A percentile compares a stretch with the other conserved stretches of the same genome.
phyloP scores from a whole-genome alignment of 2,888 invertebrate species.

The Steinernema carpocapsae region DNA sequence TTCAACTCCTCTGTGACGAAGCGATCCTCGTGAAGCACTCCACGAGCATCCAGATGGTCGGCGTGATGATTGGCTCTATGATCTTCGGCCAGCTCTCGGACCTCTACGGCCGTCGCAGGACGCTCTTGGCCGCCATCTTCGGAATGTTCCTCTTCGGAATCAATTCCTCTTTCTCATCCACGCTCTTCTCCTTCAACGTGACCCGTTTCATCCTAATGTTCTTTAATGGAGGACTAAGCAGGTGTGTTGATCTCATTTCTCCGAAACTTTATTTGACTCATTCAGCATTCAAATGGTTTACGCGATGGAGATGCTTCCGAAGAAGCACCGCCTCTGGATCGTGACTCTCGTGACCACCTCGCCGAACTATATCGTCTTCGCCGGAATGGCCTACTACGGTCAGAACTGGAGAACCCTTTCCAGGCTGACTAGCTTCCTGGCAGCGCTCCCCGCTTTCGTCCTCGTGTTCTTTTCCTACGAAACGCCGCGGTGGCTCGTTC shows the following conservation, averaged over 20 bases:
- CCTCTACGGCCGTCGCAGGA: slow-evolving; percentile 53
- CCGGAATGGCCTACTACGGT: slow-evolving; percentile 52
- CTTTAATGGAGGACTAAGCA: slow-evolving; percentile 47
- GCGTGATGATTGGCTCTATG: slow-evolving; percentile 58
- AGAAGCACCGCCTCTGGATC: slow-evolving; percentile 59
- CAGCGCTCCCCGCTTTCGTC: slow-evolving; percentile 44
- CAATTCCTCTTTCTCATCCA: slow-evolving; percentile 40
- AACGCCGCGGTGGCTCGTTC: slow-evolving; percentile 50
- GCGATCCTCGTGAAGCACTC: slow-evolving; percentile 51
- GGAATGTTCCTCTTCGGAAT: slow-evolving; percentile 40
- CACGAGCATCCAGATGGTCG: slow-evolving; percentile 63
- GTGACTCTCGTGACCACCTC: slow-evolving; percentile 54
- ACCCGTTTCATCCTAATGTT: slow-evolving; percentile 43
- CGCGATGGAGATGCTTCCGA: slow-evolving; percentile 64
- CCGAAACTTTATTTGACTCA: neutral
- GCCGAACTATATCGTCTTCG: slow-evolving; percentile 62
- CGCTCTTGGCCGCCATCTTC: slow-evolving; percentile 33
- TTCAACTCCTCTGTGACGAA: slow-evolving; percentile 49
- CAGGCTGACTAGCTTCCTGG: slow-evolving; percentile 38
- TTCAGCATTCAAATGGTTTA: slow-evolving; percentile 57
- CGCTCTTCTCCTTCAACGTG: slow-evolving; percentile 43
- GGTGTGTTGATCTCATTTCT: slow-evolving; percentile 35
- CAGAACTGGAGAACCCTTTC: slow-evolving; percentile 46
- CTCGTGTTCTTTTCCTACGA: slow-evolving; percentile 43
- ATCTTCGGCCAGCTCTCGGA: slow-evolving; percentile 64